A percentile compares a stretch with the other conserved stretches of the same genome.
phyloP scores from a whole-genome alignment of 2,113 vertebrate species.

The Typhlomys cinereus region DNA sequence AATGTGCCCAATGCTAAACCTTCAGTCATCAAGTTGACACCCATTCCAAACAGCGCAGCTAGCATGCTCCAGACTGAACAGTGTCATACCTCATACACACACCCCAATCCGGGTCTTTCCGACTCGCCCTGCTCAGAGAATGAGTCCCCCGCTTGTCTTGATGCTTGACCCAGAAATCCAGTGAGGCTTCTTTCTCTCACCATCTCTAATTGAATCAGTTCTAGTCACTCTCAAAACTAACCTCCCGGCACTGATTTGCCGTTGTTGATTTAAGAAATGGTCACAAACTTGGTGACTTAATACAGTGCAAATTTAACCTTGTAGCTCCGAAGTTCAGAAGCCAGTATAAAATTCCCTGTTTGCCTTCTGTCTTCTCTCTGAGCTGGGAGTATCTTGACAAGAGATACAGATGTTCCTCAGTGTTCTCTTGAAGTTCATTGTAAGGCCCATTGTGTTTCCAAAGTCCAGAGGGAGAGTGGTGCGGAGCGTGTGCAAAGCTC shows the following conservation, averaged over 20 bases:
- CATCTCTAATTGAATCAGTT: neutral
- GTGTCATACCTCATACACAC: rapidly evolving
- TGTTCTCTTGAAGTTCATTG: neutral
- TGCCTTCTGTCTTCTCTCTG: neutral
- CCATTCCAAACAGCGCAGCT: no score
- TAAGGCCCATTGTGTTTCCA: neutral
- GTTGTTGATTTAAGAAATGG: neutral
- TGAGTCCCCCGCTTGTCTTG: neutral
- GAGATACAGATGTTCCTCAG: neutral
- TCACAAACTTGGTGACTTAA: neutral
- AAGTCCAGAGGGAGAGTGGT: no score
- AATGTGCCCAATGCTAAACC: no score
- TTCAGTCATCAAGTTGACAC: no score
- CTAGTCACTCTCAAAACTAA: neutral
- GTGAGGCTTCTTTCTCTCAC: neutral
- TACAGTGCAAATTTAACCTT: neutral
- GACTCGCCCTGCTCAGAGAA: neutral
- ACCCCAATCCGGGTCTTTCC: neutral
- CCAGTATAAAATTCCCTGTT: neutral
- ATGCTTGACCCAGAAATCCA: neutral
- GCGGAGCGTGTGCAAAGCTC: no score
- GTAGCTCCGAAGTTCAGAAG: no score
- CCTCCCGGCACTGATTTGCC: neutral
- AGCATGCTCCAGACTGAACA: rapidly evolving
- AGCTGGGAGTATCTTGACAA: neutral